Evolutionary conservation across 2,797 vertebrate species (phyloP), one percentile per base, ranked within the genome.

Genomic region (Salarias fasciatus): DNA sequence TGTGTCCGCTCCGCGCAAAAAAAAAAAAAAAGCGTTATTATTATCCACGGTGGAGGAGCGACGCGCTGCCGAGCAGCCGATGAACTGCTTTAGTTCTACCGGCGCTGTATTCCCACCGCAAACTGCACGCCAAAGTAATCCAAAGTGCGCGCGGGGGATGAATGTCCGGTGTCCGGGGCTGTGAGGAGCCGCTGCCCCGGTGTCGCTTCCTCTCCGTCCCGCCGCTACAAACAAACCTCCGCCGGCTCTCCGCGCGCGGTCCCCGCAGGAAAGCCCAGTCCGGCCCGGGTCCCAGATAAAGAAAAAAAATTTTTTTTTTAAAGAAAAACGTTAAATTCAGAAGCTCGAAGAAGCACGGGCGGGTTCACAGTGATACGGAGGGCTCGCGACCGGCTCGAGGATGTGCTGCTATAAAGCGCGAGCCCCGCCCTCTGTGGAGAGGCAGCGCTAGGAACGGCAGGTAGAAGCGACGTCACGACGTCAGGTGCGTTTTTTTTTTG

Each of bases 151-250:
- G 60, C 54, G 10, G 58, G 10, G 58, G 52, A 67, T 72, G 52
- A 69, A 46, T 3, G 67, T 60, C 66, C 61, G 3, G 35, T 11
- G 72, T 79, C 63, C 53, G 1, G 62, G 53, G 40, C 14, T 50
- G 10, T 13, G 61, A 31, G 29, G 15, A 43, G 30, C 71, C 52
- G 57, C 12, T 45, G 55, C 58, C 58, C 75, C 56, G 64, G 60
- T 78, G 80, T 83, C 77, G 72, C 80, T 54, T 53, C 70, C 65
- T 24, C 31, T 57, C 52, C 52, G 82, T 80, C 85, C 85, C 72
- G 54, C 71, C 28, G 45, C 6, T 53, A 28, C 3, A 42, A 12
- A 13, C 4, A 54, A 53, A 48, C 8, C 40, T 47, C 62, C 55
- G 18, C 24, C 28, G 9, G 48, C 53, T 43, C 38, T 52, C 40